Evolutionary conservation across 2,888 invertebrate genomes (phyloP).

Genomic region (Drosophila borealis): DNA sequence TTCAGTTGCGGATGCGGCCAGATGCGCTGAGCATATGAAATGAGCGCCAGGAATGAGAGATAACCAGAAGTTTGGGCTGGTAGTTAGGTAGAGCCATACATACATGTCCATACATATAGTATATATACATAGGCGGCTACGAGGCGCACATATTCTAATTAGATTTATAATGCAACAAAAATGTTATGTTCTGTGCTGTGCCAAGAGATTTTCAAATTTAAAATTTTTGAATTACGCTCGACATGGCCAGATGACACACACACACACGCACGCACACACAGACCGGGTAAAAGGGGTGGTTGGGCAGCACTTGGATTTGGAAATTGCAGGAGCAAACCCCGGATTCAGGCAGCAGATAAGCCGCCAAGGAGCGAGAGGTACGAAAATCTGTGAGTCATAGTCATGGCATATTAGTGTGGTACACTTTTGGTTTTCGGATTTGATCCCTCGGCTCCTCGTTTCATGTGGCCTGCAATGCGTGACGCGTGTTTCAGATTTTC

Average conservation of each 20-base stretch:
- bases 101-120: slow-evolving; percentile 14
- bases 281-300: slow-evolving; percentile 49
- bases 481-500: slow-evolving; percentile 82
- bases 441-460: slow-evolving; percentile 24
- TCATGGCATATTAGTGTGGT: slow-evolving; percentile 67
- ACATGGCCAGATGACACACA: slow-evolving; percentile 40
- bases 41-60: slow-evolving; percentile 46
- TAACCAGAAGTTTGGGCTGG: slow-evolving; percentile 3
- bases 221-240: slow-evolving; percentile 71
- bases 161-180: slow-evolving; percentile 73
- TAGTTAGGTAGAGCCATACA: slow-evolving; percentile 3
- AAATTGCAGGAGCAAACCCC: slow-evolving; percentile 29
- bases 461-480: slow-evolving; percentile 49
- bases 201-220: slow-evolving; percentile 66
- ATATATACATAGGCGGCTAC: slow-evolving; percentile 52
- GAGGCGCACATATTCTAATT: slow-evolving; percentile 73
- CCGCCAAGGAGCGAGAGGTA: slow-evolving; percentile 3
- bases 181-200: slow-evolving; percentile 28
- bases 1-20: slow-evolving; percentile 73
- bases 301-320: slow-evolving; percentile 15
- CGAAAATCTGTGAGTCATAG: slow-evolving; percentile 71
- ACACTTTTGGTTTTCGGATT: slow-evolving; percentile 21
- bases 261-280: neutral
- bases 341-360: slow-evolving; percentile 52
- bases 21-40: slow-evolving; percentile 77